phyloP scores from a whole-genome alignment of 2,113 vertebrate species.

The Cinclus mexicanus region DNA sequence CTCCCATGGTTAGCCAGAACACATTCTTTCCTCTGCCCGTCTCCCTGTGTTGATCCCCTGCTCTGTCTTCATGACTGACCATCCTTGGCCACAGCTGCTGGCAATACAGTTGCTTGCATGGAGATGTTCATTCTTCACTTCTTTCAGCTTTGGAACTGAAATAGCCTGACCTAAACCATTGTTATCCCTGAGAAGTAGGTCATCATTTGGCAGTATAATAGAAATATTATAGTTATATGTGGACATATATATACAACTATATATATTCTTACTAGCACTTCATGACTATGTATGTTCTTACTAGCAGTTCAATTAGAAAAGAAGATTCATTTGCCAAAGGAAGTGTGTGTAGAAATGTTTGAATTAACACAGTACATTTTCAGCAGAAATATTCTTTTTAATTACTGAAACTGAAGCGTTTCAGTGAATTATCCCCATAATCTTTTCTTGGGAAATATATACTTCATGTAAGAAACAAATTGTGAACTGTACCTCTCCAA shows the following conservation, averaged over 20 bases:
- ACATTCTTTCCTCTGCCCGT: background rate
- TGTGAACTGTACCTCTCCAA: slow-evolving; percentile 40
- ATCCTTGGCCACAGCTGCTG: background rate
- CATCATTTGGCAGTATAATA: background rate
- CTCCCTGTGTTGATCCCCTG: background rate
- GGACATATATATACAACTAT: background rate
- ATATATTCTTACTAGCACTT: background rate
- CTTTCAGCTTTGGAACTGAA: background rate
- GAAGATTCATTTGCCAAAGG: background rate
- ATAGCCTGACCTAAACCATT: background rate
- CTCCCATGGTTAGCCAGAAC: background rate
- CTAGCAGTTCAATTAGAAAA: background rate
- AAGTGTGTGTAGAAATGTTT: background rate
- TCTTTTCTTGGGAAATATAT: slow-evolving; percentile 4
- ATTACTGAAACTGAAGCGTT: background rate
- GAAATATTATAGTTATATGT: background rate
- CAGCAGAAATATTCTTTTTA: background rate
- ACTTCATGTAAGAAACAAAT: background rate
- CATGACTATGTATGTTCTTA: background rate
- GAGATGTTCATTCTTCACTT: background rate
- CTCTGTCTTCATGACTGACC: fast-evolving
- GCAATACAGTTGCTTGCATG: background rate
- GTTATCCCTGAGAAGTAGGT: background rate
- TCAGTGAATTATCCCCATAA: background rate
- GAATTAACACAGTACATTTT: slow-evolving; percentile 4